Conservation (phyloP, 2,113 vertebrate species). For the Notarius lentiginosus region DNA sequence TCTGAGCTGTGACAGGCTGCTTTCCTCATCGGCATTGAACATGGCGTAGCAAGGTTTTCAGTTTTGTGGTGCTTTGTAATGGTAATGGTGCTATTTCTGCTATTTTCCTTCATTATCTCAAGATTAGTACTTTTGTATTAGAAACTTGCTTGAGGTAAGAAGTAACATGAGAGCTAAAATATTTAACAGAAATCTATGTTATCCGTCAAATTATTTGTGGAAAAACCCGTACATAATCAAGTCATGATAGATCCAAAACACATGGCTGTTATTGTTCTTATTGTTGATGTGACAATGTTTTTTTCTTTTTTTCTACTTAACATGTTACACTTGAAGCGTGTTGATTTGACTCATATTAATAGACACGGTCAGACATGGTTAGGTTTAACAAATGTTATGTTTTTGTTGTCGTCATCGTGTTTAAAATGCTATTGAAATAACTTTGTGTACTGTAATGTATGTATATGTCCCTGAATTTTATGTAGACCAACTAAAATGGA, state of each 20-base stretch:
- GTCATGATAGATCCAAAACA: slow-evolving; percentile 32
- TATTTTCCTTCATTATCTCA: slow-evolving; percentile 47
- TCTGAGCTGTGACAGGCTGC: background rate
- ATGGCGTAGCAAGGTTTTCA: slow-evolving; percentile 29
- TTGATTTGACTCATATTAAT: slow-evolving; percentile 9
- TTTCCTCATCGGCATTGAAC: background rate
- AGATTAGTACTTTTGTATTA: slow-evolving; percentile 50
- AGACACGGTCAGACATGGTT: slow-evolving; percentile 4
- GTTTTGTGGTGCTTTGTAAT: slow-evolving; percentile 66
- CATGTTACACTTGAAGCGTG: slow-evolving; percentile 38
- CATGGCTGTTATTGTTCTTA: slow-evolving; percentile 26
- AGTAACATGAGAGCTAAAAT: slow-evolving; percentile 6
- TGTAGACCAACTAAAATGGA: slow-evolving; percentile 67
- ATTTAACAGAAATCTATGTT: slow-evolving; percentile 36
- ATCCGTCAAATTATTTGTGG: slow-evolving; percentile 33
- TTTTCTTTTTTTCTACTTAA: background rate
- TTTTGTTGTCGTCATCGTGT: background rate
- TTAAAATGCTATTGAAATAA: slow-evolving; percentile 19
- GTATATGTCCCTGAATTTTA: slow-evolving; percentile 50
- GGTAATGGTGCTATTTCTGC: slow-evolving; percentile 71
- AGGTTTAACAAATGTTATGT: slow-evolving; percentile 18
- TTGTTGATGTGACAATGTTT: slow-evolving; percentile 16
- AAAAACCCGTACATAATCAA: slow-evolving; percentile 3
- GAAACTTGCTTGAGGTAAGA: slow-evolving; percentile 36
- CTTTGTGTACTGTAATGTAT: slow-evolving; percentile 62